Base-by-base conservation (phyloP, 2,888 invertebrate species). In the Clitarchus hookeri region DNA sequence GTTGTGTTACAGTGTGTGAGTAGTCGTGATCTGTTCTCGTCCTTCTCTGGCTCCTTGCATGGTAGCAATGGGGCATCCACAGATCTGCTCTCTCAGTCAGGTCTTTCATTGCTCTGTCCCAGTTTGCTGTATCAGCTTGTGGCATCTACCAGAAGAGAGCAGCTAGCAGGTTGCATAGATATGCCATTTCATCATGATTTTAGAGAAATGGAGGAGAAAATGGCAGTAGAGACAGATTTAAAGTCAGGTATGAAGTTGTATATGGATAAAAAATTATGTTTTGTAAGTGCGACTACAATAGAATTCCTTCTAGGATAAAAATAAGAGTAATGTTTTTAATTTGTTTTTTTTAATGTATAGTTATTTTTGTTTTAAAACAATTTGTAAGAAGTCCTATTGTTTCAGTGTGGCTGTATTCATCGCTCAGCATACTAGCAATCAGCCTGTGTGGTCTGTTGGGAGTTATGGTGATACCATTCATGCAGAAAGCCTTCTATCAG, bases 401-500 rank as follows among this genome's bases (percentile, higher is more conserved):
- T 89, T 44, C 90, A 92, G 97, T 97, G 11, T 98, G 98, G 98
- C 90, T 96, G 16, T 98, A 96, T 91, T 96, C 98, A 2, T 94
- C 95, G 9, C 90, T 95, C 44, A 96, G 98, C 87, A 97, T 98
- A 89, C 91, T 96, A 12, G 93, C 96, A 44, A 98, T 98, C 88
- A 97, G 97, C 90, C 93, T 97, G 8, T 96, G 97, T 89, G 98
- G 98, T 16, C 92, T 98, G 80, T 92, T 97, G 23, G 97, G 98
- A 2, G 96, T 98, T 19, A 96, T 96, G 8, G 96, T 98, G 12
- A 97, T 98, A 90, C 98, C 98, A 0, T 95, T 97, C 79, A 97
- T 98, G 96, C 96, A 96, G 91, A 95, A 96, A 89, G 94, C 94
- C 25, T 97, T 97, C 91, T 98, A 98, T 91, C 96, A 98, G 90